These are phyloP conservation scores for Anseranas semipalmata DNA, from an alignment of 2,113 vertebrate genomes.

Conservation along the genomic window DNA sequence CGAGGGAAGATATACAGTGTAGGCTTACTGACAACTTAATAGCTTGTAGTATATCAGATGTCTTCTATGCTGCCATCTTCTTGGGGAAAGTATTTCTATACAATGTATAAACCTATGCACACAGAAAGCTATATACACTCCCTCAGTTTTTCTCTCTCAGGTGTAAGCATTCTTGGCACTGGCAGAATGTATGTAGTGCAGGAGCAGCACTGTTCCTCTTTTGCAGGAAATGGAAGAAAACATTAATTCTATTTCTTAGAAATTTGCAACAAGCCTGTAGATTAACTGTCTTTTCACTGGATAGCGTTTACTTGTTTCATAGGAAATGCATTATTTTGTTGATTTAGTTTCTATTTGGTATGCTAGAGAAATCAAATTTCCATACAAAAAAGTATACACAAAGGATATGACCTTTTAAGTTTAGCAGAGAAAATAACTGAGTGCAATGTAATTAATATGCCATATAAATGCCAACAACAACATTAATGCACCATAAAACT, in stretches of 20 bases:
- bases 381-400: constrained; percentile 55
- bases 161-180: neutral
- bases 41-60: constrained; percentile 58
- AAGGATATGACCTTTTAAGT: constrained; percentile 69
- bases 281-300: constrained; percentile 47
- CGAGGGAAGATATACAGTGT: constrained; percentile 29
- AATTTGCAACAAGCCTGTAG: constrained; percentile 16
- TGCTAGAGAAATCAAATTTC: constrained; percentile 58
- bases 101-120: neutral
- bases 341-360: constrained; percentile 50
- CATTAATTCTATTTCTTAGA: neutral
- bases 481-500: constrained; percentile 59
- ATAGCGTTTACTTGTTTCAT: constrained; percentile 3
- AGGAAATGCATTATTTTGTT: constrained; percentile 33
- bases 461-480: constrained; percentile 59
- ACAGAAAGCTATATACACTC: neutral
- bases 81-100: constrained; percentile 28
- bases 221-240: constrained; percentile 18
- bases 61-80: constrained; percentile 50
- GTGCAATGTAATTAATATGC: constrained; percentile 55
- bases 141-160: neutral
- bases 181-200: neutral
- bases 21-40: constrained; percentile 62
- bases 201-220: neutral
- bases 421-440: constrained; percentile 59